Conservation (phyloP, 2,797 vertebrate genomes). For the Tinamus major region DNA sequence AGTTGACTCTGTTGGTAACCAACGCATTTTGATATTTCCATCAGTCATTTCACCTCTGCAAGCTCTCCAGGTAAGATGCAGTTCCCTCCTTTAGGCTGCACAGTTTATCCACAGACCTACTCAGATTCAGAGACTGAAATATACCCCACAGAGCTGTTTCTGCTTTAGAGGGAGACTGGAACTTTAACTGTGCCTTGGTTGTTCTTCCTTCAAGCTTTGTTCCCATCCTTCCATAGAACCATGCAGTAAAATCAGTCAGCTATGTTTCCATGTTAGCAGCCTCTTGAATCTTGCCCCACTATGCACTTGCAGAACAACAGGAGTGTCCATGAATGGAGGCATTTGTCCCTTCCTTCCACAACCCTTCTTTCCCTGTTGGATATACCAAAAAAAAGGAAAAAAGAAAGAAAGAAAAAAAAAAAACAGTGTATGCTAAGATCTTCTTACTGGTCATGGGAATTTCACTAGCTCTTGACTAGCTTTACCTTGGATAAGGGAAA, state of each 20-base stretch:
- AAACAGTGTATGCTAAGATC: neutral
- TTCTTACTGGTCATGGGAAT: neutral
- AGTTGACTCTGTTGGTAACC: neutral
- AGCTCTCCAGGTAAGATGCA: neutral
- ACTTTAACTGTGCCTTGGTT: neutral
- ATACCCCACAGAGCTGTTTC: neutral
- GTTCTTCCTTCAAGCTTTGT: neutral
- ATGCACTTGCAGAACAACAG: neutral
- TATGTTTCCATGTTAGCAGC: neutral
- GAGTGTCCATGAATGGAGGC: neutral
- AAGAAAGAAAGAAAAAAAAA: too few species aligned
- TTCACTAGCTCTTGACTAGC: neutral
- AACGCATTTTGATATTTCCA: neutral
- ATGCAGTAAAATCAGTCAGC: neutral
- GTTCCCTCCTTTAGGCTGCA: neutral
- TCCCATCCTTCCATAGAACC: neutral
- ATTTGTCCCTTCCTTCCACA: neutral
- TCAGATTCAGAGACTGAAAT: neutral
- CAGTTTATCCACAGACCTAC: neutral
- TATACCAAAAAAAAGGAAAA: neutral
- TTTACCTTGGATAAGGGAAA: neutral
- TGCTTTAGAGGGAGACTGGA: neutral
- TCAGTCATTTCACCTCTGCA: neutral
- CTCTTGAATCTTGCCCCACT: neutral
- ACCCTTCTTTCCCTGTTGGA: neutral